Evolutionary conservation across 2,113 vertebrate genomes (phyloP).

Genomic region (Petroica traversi): DNA sequence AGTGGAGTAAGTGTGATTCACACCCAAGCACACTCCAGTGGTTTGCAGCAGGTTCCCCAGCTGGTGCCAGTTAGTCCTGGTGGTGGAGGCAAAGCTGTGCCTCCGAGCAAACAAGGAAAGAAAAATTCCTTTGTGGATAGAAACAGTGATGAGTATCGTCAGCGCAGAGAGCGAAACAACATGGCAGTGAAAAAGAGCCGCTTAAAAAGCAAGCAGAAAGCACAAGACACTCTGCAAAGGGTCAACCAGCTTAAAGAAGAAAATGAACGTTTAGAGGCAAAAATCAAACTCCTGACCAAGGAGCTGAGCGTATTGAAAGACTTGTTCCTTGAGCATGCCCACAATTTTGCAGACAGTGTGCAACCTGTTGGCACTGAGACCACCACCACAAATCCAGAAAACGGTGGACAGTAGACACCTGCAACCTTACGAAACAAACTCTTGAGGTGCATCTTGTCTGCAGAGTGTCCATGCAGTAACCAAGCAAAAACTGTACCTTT

Average conservation of each 20-base stretch:
- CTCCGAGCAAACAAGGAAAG: conserved; percentile 85
- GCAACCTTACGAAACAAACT: not conserved
- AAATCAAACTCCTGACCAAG: conserved; percentile 97
- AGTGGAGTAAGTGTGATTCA: conserved; percentile 86
- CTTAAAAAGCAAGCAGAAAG: conserved; percentile 97
- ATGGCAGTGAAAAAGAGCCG: conserved; percentile 98
- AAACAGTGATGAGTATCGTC: conserved; percentile 92
- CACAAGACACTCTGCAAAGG: conserved; percentile 92
- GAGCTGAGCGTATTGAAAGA: conserved; percentile 98
- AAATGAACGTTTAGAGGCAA: conserved; percentile 97
- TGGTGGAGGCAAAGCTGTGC: conserved; percentile 84
- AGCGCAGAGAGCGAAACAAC: conserved; percentile 94
- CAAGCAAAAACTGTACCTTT: not conserved
- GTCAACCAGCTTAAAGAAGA: conserved; percentile 98
- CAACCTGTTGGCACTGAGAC: conserved; percentile 79
- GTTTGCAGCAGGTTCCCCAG: conserved; percentile 88
- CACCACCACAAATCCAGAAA: conserved; percentile 63
- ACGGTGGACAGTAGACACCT: conserved; percentile 55
- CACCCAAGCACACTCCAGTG: conserved; percentile 78
- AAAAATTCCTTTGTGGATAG: conserved; percentile 86
- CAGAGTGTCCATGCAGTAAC: not conserved
- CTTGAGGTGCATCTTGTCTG: not conserved
- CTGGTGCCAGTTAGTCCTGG: conserved; percentile 80
- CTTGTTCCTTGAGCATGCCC: conserved; percentile 96
- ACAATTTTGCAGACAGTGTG: conserved; percentile 93